phyloP scores from a whole-genome alignment of 2,113 vertebrate species.

The Catharus bicknelli region DNA sequence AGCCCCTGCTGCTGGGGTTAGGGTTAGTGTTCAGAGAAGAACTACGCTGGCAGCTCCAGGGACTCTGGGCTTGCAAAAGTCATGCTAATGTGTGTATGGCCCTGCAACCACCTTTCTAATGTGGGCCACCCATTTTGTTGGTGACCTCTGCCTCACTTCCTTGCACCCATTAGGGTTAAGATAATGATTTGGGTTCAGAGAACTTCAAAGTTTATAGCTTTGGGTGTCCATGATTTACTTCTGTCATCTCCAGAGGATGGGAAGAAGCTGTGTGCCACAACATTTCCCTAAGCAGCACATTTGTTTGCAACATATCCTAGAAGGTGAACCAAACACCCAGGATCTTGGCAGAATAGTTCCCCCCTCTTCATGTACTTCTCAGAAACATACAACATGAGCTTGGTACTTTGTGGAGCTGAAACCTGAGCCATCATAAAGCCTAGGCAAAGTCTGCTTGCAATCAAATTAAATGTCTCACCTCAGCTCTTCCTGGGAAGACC shows the following conservation, averaged over 20 bases:
- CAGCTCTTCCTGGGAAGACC: background rate
- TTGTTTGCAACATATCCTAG: background rate
- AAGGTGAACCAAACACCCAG: background rate
- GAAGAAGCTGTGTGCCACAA: background rate
- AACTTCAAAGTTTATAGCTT: background rate
- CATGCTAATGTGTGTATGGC: background rate
- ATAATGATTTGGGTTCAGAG: background rate
- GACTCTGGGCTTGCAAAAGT: background rate
- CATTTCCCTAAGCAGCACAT: background rate
- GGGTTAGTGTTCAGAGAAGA: background rate
- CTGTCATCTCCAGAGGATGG: background rate
- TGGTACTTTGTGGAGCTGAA: background rate
- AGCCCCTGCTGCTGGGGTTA: background rate
- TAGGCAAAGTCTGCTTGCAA: background rate
- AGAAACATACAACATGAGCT: background rate
- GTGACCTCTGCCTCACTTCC: background rate
- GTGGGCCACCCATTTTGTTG: background rate
- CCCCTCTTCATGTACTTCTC: rapidly evolving
- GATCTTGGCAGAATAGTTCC: background rate
- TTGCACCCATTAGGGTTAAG: background rate
- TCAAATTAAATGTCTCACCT: background rate
- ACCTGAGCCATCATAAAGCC: background rate
- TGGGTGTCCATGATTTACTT: background rate
- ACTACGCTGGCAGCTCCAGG: background rate
- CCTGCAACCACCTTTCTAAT: background rate